A percentile compares a stretch with the other conserved stretches of the same genome.
Evolutionary conservation across 1,140 invertebrate genomes (phyloP).

Genomic region (Heliconius hermathena): DNA sequence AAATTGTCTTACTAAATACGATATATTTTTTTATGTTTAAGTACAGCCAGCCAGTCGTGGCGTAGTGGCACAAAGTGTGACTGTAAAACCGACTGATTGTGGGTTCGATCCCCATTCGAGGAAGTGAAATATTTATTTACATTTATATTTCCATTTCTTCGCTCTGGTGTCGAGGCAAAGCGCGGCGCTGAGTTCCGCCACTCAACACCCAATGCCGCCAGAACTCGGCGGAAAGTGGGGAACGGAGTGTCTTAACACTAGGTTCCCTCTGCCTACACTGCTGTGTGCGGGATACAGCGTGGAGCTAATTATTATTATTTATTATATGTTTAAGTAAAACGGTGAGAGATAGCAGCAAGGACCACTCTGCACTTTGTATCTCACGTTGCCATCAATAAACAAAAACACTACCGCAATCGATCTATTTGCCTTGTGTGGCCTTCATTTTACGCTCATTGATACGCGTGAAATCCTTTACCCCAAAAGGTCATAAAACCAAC

Average conservation of each 20-base stretch:
- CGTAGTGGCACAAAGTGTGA: too few relatives aligned
- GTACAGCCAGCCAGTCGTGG: background rate
- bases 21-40: background rate
- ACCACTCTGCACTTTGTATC: constrained; percentile 64
- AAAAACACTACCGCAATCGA: constrained; percentile 66
- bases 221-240: too few relatives aligned
- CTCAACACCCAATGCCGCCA: too few relatives aligned
- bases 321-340: constrained; percentile 21
- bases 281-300: too few relatives aligned
- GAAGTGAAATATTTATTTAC: too few relatives aligned
- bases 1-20: background rate
- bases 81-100: too few relatives aligned
- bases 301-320: background rate
- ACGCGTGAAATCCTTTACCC: constrained; percentile 53
- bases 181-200: too few relatives aligned
- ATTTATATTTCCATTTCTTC: too few relatives aligned
- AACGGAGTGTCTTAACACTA: too few relatives aligned
- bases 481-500: constrained; percentile 25
- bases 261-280: too few relatives aligned
- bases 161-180: too few relatives aligned
- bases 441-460: constrained; percentile 64
- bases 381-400: constrained; percentile 56
- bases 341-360: constrained; percentile 25
- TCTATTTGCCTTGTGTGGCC: constrained; percentile 71
- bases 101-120: too few relatives aligned